These are phyloP conservation scores for Rhingia rostrata DNA, from an alignment of 2,888 invertebrate genomes.

Conservation along the genomic window DNA sequence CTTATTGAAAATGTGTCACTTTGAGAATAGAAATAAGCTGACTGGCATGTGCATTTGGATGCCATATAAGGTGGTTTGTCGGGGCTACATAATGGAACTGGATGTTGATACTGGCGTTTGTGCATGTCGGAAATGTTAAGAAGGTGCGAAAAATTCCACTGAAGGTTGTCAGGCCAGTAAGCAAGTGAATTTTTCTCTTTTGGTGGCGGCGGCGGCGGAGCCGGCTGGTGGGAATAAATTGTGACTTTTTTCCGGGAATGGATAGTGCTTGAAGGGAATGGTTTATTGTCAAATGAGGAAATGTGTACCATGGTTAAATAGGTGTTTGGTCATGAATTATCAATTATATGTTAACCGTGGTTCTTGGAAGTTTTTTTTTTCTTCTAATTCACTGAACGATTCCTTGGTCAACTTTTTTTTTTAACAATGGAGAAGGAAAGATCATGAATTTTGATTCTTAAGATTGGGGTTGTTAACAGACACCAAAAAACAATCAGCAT, in stretches of 20 bases:
- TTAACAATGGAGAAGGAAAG: too few relatives aligned
- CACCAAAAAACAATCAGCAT: too few relatives aligned
- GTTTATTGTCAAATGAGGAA: constrained; percentile 49
- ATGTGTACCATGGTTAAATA: constrained; percentile 34
- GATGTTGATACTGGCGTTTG: constrained; percentile 7
- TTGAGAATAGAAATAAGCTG: constrained; percentile 11
- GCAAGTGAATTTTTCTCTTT: constrained; percentile 20
- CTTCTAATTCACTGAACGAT: too few relatives aligned
- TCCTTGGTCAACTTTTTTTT: too few relatives aligned
- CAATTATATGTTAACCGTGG: constrained; percentile 28
- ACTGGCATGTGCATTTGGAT: constrained; percentile 10
- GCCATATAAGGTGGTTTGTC: constrained; percentile 38
- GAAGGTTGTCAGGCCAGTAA: too few relatives aligned
- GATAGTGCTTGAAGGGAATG: constrained; percentile 18
- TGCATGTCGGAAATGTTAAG: constrained; percentile 56
- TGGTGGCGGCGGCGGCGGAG: neutral
- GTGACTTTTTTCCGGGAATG: constrained; percentile 43
- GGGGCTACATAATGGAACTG: neutral
- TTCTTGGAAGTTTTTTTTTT: neutral
- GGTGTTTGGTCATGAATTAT: constrained; percentile 49
- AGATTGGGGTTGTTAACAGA: too few relatives aligned
- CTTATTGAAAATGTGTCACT: constrained; percentile 65
- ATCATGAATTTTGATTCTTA: too few relatives aligned
- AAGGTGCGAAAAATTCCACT: constrained; percentile 63
- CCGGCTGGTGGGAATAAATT: constrained; percentile 1